Evolutionary conservation across 2,113 vertebrate genomes (phyloP).

Genomic region (Tachycineta bicolor): DNA sequence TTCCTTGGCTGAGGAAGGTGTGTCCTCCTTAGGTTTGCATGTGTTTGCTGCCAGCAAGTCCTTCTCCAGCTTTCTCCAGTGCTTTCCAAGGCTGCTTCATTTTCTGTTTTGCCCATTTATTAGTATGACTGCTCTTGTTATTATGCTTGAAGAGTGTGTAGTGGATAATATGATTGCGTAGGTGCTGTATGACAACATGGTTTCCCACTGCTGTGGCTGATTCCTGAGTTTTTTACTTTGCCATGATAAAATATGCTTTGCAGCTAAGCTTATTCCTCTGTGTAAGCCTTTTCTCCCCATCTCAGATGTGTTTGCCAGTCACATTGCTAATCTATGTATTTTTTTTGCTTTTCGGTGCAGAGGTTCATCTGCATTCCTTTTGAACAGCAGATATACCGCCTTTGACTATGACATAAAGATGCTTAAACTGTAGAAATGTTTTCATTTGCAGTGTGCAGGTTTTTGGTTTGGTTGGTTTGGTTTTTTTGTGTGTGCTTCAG

Average conservation of each 20-base stretch:
- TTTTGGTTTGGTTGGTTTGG: not conserved
- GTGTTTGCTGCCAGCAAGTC: constrained; percentile 65
- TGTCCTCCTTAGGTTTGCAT: constrained; percentile 89
- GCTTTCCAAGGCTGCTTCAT: constrained; percentile 70
- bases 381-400: constrained; percentile 49
- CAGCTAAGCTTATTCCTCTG: constrained; percentile 76
- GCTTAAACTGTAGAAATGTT: constrained; percentile 62
- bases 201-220: constrained; percentile 70
- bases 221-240: constrained; percentile 69
- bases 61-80: constrained; percentile 58
- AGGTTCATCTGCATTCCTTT: constrained; percentile 80
- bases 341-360: constrained; percentile 71
- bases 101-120: constrained; percentile 41
- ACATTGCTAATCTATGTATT: constrained; percentile 84
- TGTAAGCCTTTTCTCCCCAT: constrained; percentile 76
- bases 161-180: constrained; percentile 31
- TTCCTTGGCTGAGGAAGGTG: constrained; percentile 86
- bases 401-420: constrained; percentile 60
- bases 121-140: constrained; percentile 62
- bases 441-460: constrained; percentile 67
- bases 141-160: constrained; percentile 63
- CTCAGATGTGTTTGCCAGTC: constrained; percentile 87
- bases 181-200: constrained; percentile 70
- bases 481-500: constrained; percentile 58
- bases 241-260: constrained; percentile 78